These are phyloP conservation scores for Thaumatotibia leucotreta DNA, from an alignment of 1,140 invertebrate genomes.

Conservation along the genomic window DNA sequence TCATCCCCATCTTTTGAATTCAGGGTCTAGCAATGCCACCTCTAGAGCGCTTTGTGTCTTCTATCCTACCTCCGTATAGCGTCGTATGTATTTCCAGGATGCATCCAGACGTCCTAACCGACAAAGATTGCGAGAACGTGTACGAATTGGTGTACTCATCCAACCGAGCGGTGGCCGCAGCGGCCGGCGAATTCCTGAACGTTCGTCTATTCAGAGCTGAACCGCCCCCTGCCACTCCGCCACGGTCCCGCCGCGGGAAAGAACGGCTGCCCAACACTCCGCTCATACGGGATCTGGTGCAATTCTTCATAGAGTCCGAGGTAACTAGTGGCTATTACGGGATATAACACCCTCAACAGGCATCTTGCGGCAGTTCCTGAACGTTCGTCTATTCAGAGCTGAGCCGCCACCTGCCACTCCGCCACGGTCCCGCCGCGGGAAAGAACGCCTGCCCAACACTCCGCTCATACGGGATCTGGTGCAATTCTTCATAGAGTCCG, in stretches of 20 bases:
- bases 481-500: conserved; percentile 99
- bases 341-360: too few species aligned
- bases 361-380: too few species aligned
- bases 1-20: too few species aligned
- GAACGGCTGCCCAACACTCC: conserved; percentile 94
- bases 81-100: conserved; percentile 78
- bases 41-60: too few species aligned
- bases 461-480: conserved; percentile 97
- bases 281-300: conserved; percentile 96
- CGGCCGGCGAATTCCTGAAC: conserved; percentile 98
- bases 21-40: too few species aligned
- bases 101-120: conserved; percentile 94
- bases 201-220: conserved; percentile 93
- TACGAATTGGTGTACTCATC: conserved; percentile 99
- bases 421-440: conserved; percentile 89
- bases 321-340: too few species aligned
- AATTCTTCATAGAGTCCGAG: conserved; percentile 99
- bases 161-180: conserved; percentile 89
- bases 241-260: conserved; percentile 91
- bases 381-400: conserved; percentile 83
- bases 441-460: conserved; percentile 92
- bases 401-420: conserved; percentile 83
- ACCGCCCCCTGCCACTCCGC: conserved; percentile 80
- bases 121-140: conserved; percentile 99
- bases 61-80: too few species aligned